Percentiles rank a stretch among this genome's conserved stretches.
Evolutionary conservation across 1,140 invertebrate species (phyloP).

Genomic region (Psix sp.): DNA sequence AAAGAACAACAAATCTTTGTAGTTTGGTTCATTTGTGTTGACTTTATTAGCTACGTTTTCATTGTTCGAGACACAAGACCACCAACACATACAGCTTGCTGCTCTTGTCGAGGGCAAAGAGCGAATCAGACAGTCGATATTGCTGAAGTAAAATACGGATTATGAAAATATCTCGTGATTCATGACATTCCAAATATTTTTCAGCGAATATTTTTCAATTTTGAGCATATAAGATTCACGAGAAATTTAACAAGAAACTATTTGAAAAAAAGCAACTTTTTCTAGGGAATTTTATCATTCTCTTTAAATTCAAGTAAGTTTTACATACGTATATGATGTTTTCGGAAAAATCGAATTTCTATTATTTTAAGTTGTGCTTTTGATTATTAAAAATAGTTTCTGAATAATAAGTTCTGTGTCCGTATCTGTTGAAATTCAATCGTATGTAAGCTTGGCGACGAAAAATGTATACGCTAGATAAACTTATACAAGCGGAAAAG

Average conservation of each 20-base stretch:
- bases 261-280: no score
- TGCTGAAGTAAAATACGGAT: conserved; percentile 36
- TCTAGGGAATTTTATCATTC: no score
- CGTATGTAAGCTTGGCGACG: conserved; percentile 31
- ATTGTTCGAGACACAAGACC: conserved; percentile 62
- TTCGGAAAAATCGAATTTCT: no score
- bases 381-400: no score
- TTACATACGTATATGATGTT: no score
- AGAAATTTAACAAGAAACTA: no score
- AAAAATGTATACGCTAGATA: conserved; percentile 32
- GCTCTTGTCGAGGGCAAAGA: conserved; percentile 9
- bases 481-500: conserved; percentile 26
- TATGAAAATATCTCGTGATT: conserved; percentile 44
- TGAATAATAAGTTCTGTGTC: conserved; percentile 7
- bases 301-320: no score
- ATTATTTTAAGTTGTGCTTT: no score
- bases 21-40: conserved; percentile 39
- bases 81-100: conserved; percentile 71
- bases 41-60: conserved; percentile 71
- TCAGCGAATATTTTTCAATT: conserved; percentile 10
- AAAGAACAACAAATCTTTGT: no score
- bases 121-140: conserved; percentile 30
- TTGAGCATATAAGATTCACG: conserved; percentile 1
- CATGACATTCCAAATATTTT: conserved; percentile 4
- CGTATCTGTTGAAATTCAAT: conserved; percentile 25